Base-by-base conservation (phyloP, 2,888 invertebrate species). In the Cistogaster globosa region DNA sequence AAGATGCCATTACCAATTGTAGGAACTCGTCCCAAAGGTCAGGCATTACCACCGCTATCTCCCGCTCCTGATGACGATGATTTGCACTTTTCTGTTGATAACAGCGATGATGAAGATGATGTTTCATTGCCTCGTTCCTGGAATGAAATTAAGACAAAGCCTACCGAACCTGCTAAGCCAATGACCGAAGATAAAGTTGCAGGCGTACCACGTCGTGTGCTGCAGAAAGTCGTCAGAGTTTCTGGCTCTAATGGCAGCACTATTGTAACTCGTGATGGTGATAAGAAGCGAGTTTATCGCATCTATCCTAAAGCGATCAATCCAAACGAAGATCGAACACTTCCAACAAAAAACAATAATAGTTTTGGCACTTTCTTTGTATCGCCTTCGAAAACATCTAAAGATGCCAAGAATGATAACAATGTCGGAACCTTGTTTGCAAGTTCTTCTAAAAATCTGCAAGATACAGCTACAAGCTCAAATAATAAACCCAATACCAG, bases 211-310 rank as follows among this genome's bases (percentile, higher is more conserved):
- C 51, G 69, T 26, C 74, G 86, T 62, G 0, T 88, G 71, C 63
- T 87, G 57, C 77, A 87, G 16, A 87, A 88, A 57, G 84, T 88
- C 1, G 81, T 86, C 5, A 88, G 87, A 75, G 75, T 87, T 20
- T 71, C 74, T 6, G 86, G 77, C 0, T 16, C 69, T 7, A 42
- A 22, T 48, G 42, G 69, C 11, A 58, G 77, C 16, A 67, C 83
- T 11, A 80, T 84, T 26, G 76, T 78, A 11, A 42, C 81, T 1
- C 74, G 74, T 2, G 86, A 88, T 7, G 84, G 84, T 2, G 86
- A 86, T 14, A 84, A 83, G 11, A 83, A 81, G 14, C 85, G 87
- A 11, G 62, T 88, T 1, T 88, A 83, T 82, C 87, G 87, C 7
- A 86, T 87, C 3, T 76, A 85, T 38, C 87, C 87, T 7, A 86